Conservation (phyloP, 2,888 invertebrate species). For the Nomada hirtipes region DNA sequence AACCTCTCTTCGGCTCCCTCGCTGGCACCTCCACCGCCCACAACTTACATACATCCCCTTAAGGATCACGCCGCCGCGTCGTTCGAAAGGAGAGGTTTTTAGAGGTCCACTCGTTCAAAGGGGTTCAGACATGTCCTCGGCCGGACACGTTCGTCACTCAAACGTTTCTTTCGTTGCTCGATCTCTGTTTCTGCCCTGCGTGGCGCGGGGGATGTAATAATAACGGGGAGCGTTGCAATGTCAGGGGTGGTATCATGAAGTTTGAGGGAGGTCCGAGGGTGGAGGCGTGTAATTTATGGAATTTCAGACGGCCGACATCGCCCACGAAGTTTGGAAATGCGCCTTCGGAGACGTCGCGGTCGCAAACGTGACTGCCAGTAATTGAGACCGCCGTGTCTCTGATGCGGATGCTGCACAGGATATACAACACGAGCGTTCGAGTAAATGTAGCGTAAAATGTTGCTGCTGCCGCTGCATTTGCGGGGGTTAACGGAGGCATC, state of each 20-base stretch:
- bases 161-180: slow-evolving; percentile 46
- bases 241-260: slow-evolving; percentile 16
- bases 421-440: background rate
- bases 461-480: background rate
- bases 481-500: background rate
- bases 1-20: slow-evolving; percentile 61
- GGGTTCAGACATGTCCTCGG: slow-evolving; percentile 61
- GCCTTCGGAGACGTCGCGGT: slow-evolving; percentile 12
- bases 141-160: slow-evolving; percentile 62
- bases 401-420: background rate
- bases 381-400: slow-evolving; percentile 44
- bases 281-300: slow-evolving; percentile 63
- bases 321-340: slow-evolving; percentile 46
- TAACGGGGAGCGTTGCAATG: slow-evolving; percentile 60
- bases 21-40: slow-evolving; percentile 63
- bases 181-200: too few species aligned
- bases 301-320: slow-evolving; percentile 59
- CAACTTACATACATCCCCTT: slow-evolving; percentile 75
- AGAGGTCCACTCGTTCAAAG: slow-evolving; percentile 59
- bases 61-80: slow-evolving; percentile 71
- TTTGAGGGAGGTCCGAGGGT: slow-evolving; percentile 23
- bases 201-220: slow-evolving; percentile 40
- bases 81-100: slow-evolving; percentile 35
- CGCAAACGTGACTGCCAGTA: slow-evolving; percentile 47
- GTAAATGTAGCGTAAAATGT: slow-evolving; percentile 40